Base-by-base conservation (phyloP, 1,140 invertebrate genomes). In the Chironomus striatipennis region DNA sequence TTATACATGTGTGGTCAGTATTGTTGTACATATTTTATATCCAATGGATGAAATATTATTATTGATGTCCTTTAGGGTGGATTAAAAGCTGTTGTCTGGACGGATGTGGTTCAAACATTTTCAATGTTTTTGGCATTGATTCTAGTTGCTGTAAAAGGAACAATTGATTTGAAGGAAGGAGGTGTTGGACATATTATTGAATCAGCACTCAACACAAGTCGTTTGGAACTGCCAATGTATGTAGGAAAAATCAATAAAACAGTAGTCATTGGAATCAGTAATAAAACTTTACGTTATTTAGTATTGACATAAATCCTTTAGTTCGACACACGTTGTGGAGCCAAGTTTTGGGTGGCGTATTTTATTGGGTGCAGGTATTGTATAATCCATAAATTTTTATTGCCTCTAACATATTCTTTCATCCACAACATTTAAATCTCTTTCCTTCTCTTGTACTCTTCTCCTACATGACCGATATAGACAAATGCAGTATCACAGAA, bases 41-140 rank as follows among this genome's bases (percentile, higher is more conserved):
- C 3, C 17, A 75, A 9, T 75, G 57, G 34, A 43, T 75, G 21
- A 43, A 47, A 47, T 42, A 6, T 20, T 70, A 70, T 70, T 70
- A 20, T 9, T 70, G n/a, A 20, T 20, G 77, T 77, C 83, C n/a
- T 57, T 75, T 78, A 93, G 91, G 93, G 93, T 74, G 93, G 93
- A 0, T 83, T 95, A 74, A 94, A 94, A 82, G 93, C 93, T 0
- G 93, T 95, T 0, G 89, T 95, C 18, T 93, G 91, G 93, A 95
- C 93, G 0, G 93, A 96, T 83, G 89, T 91, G 0, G 87, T 96
- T 75, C 93, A 95, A 83, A 89, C 90, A 0, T 77, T 88, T 10
- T 86, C 93, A 6, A 95, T 95, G 90, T 85, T 92, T 76, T 87
- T 86, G 0, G 91, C 90, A 0, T 83, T 93, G 1, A 82, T 91